These are phyloP conservation scores for Atractosteus spatula DNA, from an alignment of 2,113 vertebrate species.

Conservation along the genomic window DNA sequence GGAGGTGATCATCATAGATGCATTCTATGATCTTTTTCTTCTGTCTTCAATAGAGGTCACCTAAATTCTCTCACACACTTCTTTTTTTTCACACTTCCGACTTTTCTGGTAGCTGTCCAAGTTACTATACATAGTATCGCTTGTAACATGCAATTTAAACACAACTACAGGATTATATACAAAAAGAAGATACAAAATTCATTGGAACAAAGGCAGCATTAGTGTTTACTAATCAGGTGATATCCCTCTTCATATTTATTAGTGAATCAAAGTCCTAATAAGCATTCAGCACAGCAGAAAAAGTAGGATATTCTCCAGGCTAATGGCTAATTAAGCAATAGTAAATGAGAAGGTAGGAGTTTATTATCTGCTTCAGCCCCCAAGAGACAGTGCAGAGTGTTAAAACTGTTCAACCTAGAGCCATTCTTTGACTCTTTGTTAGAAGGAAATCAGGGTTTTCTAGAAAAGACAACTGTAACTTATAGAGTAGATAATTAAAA, in stretches of 20 bases:
- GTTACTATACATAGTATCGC: too few relatives aligned
- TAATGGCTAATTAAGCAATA: slow-evolving; percentile 70
- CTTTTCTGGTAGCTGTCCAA: too few relatives aligned
- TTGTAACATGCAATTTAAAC: too few relatives aligned
- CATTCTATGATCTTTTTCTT: too few relatives aligned
- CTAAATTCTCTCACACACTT: too few relatives aligned
- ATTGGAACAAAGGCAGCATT: not conserved
- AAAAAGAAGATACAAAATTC: not conserved
- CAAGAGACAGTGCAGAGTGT: slow-evolving; percentile 41
- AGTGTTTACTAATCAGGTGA: slow-evolving; percentile 33
- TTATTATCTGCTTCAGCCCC: slow-evolving; percentile 55
- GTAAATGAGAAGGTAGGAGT: slow-evolving; percentile 64
- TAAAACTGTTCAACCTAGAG: slow-evolving; percentile 42
- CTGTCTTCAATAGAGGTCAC: too few relatives aligned
- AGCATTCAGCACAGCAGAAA: slow-evolving; percentile 53
- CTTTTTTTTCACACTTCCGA: too few relatives aligned
- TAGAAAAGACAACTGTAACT: too few relatives aligned
- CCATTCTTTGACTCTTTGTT: slow-evolving; percentile 6
- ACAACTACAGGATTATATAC: too few relatives aligned
- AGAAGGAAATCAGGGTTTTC: too few relatives aligned
- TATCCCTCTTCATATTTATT: slow-evolving; percentile 63
- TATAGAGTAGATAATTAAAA: too few relatives aligned
- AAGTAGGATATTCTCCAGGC: slow-evolving; percentile 60
- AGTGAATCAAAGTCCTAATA: slow-evolving; percentile 69
- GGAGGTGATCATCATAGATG: too few relatives aligned